Conservation (phyloP, 2,797 vertebrate genomes). For the Poeciliopsis paucimaculata region DNA sequence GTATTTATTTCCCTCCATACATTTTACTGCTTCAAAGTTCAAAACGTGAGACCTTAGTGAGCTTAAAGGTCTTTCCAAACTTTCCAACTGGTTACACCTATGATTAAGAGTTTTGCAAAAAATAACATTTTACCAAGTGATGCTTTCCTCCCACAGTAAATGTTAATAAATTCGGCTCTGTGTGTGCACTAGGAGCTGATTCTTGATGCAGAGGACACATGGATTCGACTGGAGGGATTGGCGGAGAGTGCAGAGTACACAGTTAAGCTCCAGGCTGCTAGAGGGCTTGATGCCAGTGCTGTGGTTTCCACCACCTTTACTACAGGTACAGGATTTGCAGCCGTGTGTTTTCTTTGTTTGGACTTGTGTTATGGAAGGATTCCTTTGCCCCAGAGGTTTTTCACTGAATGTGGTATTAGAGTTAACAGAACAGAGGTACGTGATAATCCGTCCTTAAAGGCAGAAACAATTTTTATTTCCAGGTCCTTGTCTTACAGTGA, state of each 20-base stretch:
- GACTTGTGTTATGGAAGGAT: conserved; percentile 22
- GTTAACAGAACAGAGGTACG: conserved; percentile 26
- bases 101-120: conserved; percentile 19
- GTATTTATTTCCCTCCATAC: neutral
- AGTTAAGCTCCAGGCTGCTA: conserved; percentile 90
- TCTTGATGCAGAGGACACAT: conserved; percentile 95
- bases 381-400: conserved; percentile 5
- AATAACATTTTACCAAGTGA: neutral
- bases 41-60: neutral
- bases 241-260: conserved; percentile 92
- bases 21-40: conserved; percentile 13
- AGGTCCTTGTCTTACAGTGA: conserved; percentile 16
- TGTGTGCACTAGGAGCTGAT: conserved; percentile 88
- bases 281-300: conserved; percentile 85
- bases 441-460: conserved; percentile 37
- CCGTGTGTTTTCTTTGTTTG: conserved; percentile 20
- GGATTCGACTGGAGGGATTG: conserved; percentile 95
- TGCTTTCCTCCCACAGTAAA: neutral
- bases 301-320: conserved; percentile 88
- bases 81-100: conserved; percentile 23
- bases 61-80: conserved; percentile 10
- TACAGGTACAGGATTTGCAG: conserved; percentile 82
- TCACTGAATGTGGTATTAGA: conserved; percentile 23
- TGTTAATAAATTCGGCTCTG: conserved; percentile 13
- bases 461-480: conserved; percentile 25